Evolutionary conservation across 2,113 vertebrate genomes (phyloP).

Genomic region (Oncorhynchus mykiss): DNA sequence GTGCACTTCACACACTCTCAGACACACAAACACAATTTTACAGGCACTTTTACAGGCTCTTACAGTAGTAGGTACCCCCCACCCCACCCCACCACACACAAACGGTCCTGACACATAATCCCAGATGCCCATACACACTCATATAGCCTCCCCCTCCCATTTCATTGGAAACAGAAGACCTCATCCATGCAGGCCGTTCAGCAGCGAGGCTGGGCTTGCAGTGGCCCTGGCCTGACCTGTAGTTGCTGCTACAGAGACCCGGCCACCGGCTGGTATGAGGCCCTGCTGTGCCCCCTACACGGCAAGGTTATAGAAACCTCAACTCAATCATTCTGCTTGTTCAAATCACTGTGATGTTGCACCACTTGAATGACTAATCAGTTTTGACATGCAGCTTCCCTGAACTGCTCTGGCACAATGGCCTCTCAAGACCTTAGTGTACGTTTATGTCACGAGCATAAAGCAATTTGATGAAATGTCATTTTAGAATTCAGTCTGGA

Average conservation of each 20-base stretch:
- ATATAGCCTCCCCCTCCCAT: background rate
- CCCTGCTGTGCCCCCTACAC: background rate
- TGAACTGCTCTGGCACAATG: background rate
- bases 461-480: background rate
- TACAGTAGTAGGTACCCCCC: background rate
- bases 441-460: background rate
- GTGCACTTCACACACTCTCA: too few species aligned
- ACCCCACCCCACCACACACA: too few species aligned
- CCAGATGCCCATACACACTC: background rate
- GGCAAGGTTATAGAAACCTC: conserved; percentile 7
- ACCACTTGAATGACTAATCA: background rate
- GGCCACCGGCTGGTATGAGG: conserved; percentile 3
- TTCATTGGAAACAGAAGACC: conserved; percentile 5
- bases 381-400: background rate
- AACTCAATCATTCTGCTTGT: background rate
- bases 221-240: conserved; percentile 1
- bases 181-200: conserved; percentile 2
- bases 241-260: conserved; percentile 4
- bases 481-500: background rate
- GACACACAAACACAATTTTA: background rate
- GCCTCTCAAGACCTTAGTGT: background rate
- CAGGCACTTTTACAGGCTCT: background rate
- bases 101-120: too few species aligned
- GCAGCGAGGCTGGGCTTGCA: conserved; percentile 1
- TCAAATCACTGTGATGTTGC: background rate